Evolutionary conservation across 1,140 invertebrate genomes (phyloP), one percentile per base, ranked within the genome.

Genomic region (Brachionus plicatilis): DNA sequence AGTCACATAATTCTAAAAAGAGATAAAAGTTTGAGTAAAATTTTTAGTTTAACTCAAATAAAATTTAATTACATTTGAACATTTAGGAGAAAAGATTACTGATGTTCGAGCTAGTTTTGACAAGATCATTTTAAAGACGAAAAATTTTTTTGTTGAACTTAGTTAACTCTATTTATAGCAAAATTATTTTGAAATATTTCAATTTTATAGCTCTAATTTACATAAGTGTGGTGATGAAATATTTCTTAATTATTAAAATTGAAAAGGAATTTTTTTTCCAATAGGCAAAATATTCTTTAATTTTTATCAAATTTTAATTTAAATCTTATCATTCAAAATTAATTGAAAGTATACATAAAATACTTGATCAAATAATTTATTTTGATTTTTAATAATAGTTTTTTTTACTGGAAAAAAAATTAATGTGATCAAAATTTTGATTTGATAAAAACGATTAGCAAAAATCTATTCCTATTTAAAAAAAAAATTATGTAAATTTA

Each of bases 21-120:
- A 70, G 37, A 6, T 14, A 7, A 5, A 75, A 75, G 20, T 47
- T 20, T 45, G 0, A 45, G 8, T 17, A 17, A 47, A 20, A n/a
- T 75, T 1, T 14, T 17, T 47, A 17, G 4, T 29, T 45, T 45
- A 20, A 45, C 7, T 45, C 8, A 75, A 45, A 8, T 75, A 20
- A 75, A 75, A 75, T 20, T 24, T 27, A 50, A 50, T 76, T 76
- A 76, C 72, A 27, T 76, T 76, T 9, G 33, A 50, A 4, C 17
- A 12, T 50, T 50, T 76, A 17, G 27, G 72, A 27, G 43, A 27
- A 27, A 76, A 76, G 29, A 76, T 76, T 29, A 76, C 47, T 50
- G 72, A 76, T 45, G 72, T 76, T 76, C 27, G 27, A 76, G 72
- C 72, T 37, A 76, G 43, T 53, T 76, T 76, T 76, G 72, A 76